A percentile compares a stretch with the other conserved stretches of the same genome.
phyloP scores from a whole-genome alignment of 2,888 invertebrate genomes.

The Zelleria hepariella region DNA sequence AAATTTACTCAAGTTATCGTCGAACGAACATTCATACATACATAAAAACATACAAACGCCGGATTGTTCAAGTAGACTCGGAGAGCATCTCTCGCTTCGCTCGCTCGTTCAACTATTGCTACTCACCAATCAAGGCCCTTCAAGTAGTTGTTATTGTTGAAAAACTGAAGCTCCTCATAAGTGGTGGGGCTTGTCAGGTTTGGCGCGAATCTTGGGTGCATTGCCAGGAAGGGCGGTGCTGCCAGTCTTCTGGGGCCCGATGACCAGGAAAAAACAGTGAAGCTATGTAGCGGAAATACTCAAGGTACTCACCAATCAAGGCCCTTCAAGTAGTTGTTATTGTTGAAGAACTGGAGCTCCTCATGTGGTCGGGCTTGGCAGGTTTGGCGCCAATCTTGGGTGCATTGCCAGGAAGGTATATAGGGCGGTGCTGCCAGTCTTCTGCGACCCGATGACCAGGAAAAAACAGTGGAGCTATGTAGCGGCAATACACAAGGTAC shows the following conservation, averaged over 20 bases:
- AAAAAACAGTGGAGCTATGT: too few species aligned
- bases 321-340: conserved; percentile 96
- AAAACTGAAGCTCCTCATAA: conserved; percentile 99
- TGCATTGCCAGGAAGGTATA: conserved; percentile 98
- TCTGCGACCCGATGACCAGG: conserved; percentile 99
- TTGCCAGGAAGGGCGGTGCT: conserved; percentile 97
- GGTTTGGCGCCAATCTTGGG: conserved; percentile 90
- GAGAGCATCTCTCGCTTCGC: too few species aligned
- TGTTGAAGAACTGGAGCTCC: conserved; percentile 99
- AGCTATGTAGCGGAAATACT: too few species aligned
- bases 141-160: conserved; percentile 97
- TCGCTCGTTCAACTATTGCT: too few species aligned
- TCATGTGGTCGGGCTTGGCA: conserved; percentile 94
- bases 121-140: conserved; percentile 96
- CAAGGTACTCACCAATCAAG: conserved; percentile 97
- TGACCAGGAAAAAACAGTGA: too few species aligned
- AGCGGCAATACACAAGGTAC: too few species aligned
- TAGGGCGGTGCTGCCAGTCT: conserved; percentile 98
- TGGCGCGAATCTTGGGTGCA: conserved; percentile 93
- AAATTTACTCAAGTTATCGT: too few species aligned
- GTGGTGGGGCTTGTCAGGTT: conserved; percentile 92
- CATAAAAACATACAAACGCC: too few species aligned
- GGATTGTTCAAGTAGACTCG: too few species aligned
- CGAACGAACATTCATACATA: too few species aligned
- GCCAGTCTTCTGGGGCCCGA: conserved; percentile 99